Base-by-base conservation (phyloP, 2,113 vertebrate genomes). In the Datnioides undecimradiatus region DNA sequence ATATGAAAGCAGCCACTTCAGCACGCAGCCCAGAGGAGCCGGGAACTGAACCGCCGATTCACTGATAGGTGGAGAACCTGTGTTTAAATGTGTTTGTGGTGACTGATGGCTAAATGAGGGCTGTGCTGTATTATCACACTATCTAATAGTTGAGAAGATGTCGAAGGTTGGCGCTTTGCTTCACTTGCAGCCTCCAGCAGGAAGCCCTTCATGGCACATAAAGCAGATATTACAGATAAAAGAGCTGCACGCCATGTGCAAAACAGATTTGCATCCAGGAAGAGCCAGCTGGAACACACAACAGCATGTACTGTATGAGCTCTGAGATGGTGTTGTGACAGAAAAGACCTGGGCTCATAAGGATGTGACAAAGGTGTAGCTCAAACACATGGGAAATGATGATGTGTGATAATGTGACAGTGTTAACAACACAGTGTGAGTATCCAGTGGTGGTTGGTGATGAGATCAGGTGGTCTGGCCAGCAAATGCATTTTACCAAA, bases 41-140 rank as follows among this genome's bases (percentile, higher is more conserved):
- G n/a, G n/a, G n/a, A n/a, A n/a, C n/a, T n/a, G n/a, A n/a, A n/a
- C n/a, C n/a, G n/a, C n/a, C n/a, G n/a, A n/a, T n/a, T n/a, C n/a
- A n/a, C n/a, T n/a, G n/a, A n/a, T n/a, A n/a, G n/a, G n/a, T n/a
- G n/a, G n/a, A n/a, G 41, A 64, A 58, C 63, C n/a, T 64, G 33
- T 78, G 55, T 66, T 55, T 16, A 64, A 66, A 48, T 57, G 57
- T 57, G 64, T 55, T 33, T 66, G 72, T 67, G 68, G 69, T 83
- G 69, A 79, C 63, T 69, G 69, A 83, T 43, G 43, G 34, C 8
- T 21, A 72, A 72, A 83, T 76, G 72, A 79, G 58, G 48, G 70
- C 40, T 29, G 49, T 76, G 57, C 40, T 82, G 65, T 34, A 70
- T 76, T 64, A n/a, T n/a, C n/a, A n/a, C n/a, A n/a, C n/a, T n/a